Conservation (phyloP, 37 sponge, comb jelly and placozoan species). For the Mnemiopsis leidyi region DNA sequence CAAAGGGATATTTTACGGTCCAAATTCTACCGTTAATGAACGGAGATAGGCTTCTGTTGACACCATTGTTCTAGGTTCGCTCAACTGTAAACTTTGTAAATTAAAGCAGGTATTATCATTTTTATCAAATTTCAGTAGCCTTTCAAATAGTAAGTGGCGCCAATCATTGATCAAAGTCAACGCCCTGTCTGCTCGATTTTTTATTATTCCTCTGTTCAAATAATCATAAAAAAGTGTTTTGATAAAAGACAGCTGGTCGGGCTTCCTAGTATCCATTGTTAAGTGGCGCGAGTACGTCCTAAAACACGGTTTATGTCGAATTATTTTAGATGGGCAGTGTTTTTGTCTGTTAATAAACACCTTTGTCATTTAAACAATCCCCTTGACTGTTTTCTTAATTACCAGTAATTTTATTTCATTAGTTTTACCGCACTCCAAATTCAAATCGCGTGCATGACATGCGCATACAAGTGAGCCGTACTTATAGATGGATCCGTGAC, state of each 20-base stretch:
- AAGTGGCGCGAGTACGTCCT: neutral
- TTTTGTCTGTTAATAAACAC: neutral
- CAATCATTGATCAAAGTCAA: neutral
- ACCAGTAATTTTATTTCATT: neutral
- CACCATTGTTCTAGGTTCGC: neutral
- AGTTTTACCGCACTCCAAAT: neutral
- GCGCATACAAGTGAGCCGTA: neutral
- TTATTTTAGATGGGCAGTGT: neutral
- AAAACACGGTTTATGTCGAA: neutral
- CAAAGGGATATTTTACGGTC: neutral
- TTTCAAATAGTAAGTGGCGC: neutral
- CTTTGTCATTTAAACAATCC: neutral
- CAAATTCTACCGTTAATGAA: neutral
- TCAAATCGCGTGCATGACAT: neutral
- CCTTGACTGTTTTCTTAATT: neutral
- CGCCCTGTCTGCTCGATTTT: neutral
- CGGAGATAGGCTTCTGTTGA: neutral
- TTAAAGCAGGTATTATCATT: neutral
- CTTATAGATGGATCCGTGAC: neutral
- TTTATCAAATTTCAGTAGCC: neutral
- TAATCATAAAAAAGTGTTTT: neutral
- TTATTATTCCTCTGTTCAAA: neutral
- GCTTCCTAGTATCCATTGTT: neutral
- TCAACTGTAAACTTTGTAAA: neutral
- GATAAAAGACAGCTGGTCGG: neutral